These are phyloP conservation scores for Eutolmus rufibarbis DNA, from an alignment of 2,888 invertebrate species.

Conservation along the genomic window DNA sequence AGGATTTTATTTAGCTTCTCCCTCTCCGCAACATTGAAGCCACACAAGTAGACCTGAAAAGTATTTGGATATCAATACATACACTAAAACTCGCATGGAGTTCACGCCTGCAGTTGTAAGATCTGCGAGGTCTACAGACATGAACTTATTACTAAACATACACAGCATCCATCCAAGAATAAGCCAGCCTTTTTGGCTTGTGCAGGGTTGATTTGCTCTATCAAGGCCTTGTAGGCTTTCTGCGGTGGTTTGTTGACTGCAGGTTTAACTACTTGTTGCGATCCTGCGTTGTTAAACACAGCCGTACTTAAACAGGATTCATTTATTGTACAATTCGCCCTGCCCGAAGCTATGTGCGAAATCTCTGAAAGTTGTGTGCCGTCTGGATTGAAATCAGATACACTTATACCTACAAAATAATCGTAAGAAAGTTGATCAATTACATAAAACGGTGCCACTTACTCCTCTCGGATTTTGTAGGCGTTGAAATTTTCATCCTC, in stretches of 20 bases:
- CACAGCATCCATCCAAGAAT: constrained; percentile 89
- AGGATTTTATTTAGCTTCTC: constrained; percentile 75
- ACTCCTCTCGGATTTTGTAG: constrained; percentile 64
- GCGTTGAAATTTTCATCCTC: constrained; percentile 74
- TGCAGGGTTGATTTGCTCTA: constrained; percentile 68
- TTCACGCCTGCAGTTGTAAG: background rate
- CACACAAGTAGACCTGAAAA: constrained; percentile 72
- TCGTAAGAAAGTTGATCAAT: background rate
- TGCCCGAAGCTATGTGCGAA: constrained; percentile 48
- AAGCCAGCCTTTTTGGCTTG: constrained; percentile 76
- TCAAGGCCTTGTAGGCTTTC: constrained; percentile 50
- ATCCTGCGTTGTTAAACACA: background rate
- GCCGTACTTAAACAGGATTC: constrained; percentile 27
- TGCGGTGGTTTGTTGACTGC: background rate
- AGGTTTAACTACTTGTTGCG: constrained; percentile 45
- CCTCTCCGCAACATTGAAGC: constrained; percentile 69
- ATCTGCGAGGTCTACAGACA: background rate
- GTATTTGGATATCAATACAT: background rate
- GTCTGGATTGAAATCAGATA: constrained; percentile 57
- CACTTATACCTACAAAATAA: constrained; percentile 37
- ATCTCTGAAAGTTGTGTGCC: constrained; percentile 57
- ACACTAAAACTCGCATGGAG: background rate
- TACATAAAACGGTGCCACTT: background rate
- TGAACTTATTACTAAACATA: constrained; percentile 59
- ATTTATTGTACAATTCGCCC: constrained; percentile 43